A percentile compares a stretch with the other conserved stretches of the same genome.
These are phyloP conservation scores for Pomatostomus ruficeps DNA, from an alignment of 2,113 vertebrate species.

Conservation along the genomic window DNA sequence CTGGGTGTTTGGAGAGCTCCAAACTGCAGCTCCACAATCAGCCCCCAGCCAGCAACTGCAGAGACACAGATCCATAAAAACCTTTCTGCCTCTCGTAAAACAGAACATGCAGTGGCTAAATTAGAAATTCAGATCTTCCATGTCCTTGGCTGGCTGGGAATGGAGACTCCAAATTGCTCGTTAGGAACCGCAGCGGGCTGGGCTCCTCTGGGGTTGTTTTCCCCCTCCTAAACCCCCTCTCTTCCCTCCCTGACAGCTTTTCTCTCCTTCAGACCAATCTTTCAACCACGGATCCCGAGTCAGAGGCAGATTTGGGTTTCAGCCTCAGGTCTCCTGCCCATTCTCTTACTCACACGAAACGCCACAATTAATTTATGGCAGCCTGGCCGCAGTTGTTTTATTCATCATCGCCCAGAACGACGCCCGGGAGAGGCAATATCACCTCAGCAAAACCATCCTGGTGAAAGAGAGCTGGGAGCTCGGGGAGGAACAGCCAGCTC, in stretches of 20 bases:
- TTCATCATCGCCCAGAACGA: slow-evolving; percentile 58
- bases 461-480: slow-evolving; percentile 56
- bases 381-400: slow-evolving; percentile 70
- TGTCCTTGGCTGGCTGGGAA: background rate
- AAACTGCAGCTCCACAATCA: background rate
- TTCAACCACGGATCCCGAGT: background rate
- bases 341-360: slow-evolving; percentile 52
- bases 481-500: background rate
- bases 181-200: slow-evolving; percentile 3
- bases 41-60: background rate
- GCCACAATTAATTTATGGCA: slow-evolving; percentile 65
- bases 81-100: background rate
- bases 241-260: background rate
- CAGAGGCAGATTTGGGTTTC: slow-evolving; percentile 36
- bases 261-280: background rate
- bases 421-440: slow-evolving; percentile 66
- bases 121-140: slow-evolving; percentile 37
- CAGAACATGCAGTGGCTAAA: background rate
- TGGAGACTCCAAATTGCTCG: slow-evolving; percentile 2
- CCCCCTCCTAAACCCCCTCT: background rate
- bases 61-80: background rate
- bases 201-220: background rate
- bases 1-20: background rate
- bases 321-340: slow-evolving; percentile 17
- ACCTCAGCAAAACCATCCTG: slow-evolving; percentile 42